Percentiles rank a stretch among this genome's conserved stretches.
Conservation (phyloP, 2,888 invertebrate species). For the Heteropelma amictum region DNA sequence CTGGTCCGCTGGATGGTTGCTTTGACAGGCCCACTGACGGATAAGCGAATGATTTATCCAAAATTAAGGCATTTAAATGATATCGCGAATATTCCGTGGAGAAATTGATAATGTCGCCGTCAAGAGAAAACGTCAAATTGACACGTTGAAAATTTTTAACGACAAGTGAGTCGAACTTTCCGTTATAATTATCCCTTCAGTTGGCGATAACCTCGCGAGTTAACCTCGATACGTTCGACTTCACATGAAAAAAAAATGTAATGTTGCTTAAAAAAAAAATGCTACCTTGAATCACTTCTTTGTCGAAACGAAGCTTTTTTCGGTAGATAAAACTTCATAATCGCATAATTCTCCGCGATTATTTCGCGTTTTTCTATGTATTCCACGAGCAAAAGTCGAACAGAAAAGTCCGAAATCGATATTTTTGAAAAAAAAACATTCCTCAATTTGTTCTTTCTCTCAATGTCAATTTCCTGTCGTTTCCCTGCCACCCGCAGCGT, state of each 20-base stretch:
- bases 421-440: background rate
- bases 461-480: constrained; percentile 25
- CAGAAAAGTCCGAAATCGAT: too few species aligned
- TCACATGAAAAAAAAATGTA: constrained; percentile 35
- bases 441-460: background rate
- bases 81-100: constrained; percentile 77
- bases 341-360: background rate
- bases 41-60: constrained; percentile 75
- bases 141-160: constrained; percentile 90
- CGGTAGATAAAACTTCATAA: too few species aligned
- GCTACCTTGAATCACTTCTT: background rate
- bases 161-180: constrained; percentile 82
- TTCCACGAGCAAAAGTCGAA: too few species aligned
- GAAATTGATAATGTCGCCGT: constrained; percentile 76
- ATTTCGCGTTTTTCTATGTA: background rate
- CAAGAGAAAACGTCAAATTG: constrained; percentile 86
- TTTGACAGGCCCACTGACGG: constrained; percentile 72
- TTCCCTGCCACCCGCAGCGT: constrained; percentile 84
- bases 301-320: background rate
- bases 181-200: constrained; percentile 60
- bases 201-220: constrained; percentile 56
- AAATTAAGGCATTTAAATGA: constrained; percentile 75
- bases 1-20: constrained; percentile 61
- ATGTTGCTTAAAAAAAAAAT: constrained; percentile 28
- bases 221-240: too few species aligned